Conservation (phyloP, 1,140 invertebrate genomes). For the Anoplophora glabripennis region DNA sequence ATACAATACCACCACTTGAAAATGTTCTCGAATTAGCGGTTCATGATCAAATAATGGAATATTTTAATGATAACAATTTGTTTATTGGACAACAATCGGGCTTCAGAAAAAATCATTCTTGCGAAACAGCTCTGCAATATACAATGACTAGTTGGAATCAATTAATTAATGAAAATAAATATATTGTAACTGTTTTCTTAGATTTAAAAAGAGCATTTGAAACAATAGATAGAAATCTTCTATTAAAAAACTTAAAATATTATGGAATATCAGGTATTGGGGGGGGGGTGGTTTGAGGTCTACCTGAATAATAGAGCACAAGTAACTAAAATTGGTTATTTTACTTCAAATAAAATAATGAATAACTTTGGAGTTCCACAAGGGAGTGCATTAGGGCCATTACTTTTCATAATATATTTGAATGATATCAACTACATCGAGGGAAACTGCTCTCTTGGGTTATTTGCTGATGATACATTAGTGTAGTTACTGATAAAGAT, state of each 20-base stretch:
- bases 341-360: no score
- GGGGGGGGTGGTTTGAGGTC: neutral
- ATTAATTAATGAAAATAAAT: neutral
- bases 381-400: no score
- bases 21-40: conserved; percentile 10
- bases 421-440: no score
- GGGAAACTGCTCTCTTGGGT: no score
- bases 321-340: no score
- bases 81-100: conserved; percentile 5
- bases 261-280: conserved; percentile 4
- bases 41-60: conserved; percentile 8
- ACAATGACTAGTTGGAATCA: neutral
- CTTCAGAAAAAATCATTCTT: conserved; percentile 9
- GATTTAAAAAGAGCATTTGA: conserved; percentile 17
- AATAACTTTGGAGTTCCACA: no score
- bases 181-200: conserved; percentile 4
- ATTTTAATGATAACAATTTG: neutral
- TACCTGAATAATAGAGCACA: no score
- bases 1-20: no score
- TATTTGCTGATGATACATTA: no score
- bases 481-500: no score
- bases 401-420: no score
- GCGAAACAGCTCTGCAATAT: conserved; percentile 7
- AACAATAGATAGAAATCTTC: conserved; percentile 9
- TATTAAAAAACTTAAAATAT: conserved; percentile 8